Conservation (phyloP, 2,888 invertebrate genomes). For the Drosophila putrida region DNA sequence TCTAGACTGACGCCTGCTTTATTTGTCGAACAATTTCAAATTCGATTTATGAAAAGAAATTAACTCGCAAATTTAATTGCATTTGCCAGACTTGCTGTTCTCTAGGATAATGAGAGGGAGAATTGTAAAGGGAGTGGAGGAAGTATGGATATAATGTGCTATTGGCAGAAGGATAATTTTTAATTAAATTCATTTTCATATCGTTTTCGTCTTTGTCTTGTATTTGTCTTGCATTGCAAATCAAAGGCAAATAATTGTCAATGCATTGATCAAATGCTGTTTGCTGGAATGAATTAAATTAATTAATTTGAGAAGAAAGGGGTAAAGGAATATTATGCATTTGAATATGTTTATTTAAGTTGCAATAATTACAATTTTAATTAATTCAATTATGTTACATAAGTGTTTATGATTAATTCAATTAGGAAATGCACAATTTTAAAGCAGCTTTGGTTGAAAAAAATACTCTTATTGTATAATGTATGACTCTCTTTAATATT, state of each 20-base stretch:
- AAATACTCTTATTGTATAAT: too few species aligned
- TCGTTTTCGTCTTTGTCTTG: conserved; percentile 21
- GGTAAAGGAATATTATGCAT: background rate
- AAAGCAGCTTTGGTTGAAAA: too few species aligned
- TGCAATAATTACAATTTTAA: background rate
- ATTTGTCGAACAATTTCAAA: conserved; percentile 55
- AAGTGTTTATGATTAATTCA: too few species aligned
- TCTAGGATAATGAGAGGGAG: background rate
- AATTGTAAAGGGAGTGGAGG: background rate
- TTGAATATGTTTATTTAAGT: background rate
- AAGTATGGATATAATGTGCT: conserved; percentile 17
- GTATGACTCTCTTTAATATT: too few species aligned
- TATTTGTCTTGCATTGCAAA: conserved; percentile 44
- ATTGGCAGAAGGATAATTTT: conserved; percentile 54
- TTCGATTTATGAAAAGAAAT: conserved; percentile 65
- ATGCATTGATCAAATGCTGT: conserved; percentile 10
- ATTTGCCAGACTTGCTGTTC: conserved; percentile 38
- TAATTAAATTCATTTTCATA: conserved; percentile 70
- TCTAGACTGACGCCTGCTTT: conserved; percentile 10
- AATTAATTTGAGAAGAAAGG: conserved; percentile 24
- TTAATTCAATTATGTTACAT: too few species aligned
- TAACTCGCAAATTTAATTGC: conserved; percentile 62
- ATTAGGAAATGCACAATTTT: too few species aligned
- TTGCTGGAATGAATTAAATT: conserved; percentile 7
- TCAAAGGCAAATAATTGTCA: conserved; percentile 49